Evolutionary conservation across 2,113 vertebrate genomes (phyloP), one percentile per base, ranked within the genome.

Genomic region (Baryphthengus martii): DNA sequence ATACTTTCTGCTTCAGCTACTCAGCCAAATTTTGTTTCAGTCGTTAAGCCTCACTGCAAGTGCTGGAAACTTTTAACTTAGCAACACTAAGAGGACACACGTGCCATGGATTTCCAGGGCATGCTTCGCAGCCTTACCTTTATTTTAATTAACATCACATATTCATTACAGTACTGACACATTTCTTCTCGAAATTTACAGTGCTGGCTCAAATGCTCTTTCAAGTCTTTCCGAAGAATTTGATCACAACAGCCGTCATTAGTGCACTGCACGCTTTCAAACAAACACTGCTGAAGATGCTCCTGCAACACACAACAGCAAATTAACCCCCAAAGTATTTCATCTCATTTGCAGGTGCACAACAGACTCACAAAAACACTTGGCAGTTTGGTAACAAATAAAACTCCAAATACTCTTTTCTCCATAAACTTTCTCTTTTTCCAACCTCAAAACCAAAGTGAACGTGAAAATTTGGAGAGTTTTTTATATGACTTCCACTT

Each of bases 231-330:
- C 56, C 98, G 98, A 52, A 97, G 95, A 81, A 98, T 78, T 35
- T 92, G 89, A 35, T 98, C 98, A n/a, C 4, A 90, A 72, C 99
- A 99, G 40, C 96, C 97, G 71, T 98, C 93, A 21, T 98, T 98
- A 42, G 94, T 93, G 91, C 99, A 99, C 0, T 67, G 95, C 72
- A 98, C 65, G 0, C 52, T 77, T 95, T 99, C 98, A 92, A 98
- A 98, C 20, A 92, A 76, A 90, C 99, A 99, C 53, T 98, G 97
- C 53, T 97, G 98, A 63, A 99, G 98, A 68, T 99, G 99, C 35
- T 98, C 98, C 99, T 99, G 97, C 37, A 93, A 96, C 15, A 77
- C 3, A 42, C 6, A 77, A 62, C 40, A 59, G 39, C 23, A 66
- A 45, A 71, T 50, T 55, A 78, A 90, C 71, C 40, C 44, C 56